phyloP scores from a whole-genome alignment of 2,888 invertebrate species.

The Acrobasis suavella region DNA sequence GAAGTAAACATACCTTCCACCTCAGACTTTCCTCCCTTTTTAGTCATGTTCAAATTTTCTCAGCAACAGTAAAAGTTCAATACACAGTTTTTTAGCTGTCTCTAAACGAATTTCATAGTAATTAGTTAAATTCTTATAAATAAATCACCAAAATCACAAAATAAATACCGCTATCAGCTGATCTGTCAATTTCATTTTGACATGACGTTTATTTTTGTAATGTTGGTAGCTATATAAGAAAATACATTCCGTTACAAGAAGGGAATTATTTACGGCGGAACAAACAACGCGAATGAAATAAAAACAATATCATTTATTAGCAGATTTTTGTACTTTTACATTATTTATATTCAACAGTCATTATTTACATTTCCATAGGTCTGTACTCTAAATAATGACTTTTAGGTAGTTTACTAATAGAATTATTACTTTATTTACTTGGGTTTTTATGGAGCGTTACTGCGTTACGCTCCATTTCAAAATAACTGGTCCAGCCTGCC shows the following conservation, averaged over 20 bases:
- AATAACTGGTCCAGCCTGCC: not conserved
- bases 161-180: not conserved
- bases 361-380: too few relatives aligned
- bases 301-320: not conserved
- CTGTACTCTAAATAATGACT: too few relatives aligned
- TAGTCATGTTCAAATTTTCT: constrained; percentile 20
- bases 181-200: not conserved
- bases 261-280: not conserved
- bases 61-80: not conserved
- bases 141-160: not conserved
- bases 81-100: not conserved
- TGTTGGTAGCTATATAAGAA: not conserved
- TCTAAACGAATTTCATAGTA: not conserved
- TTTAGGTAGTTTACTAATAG: too few relatives aligned
- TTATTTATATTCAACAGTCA: too few relatives aligned
- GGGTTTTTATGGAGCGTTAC: too few relatives aligned
- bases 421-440: too few relatives aligned
- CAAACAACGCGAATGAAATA: not conserved
- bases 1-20: constrained; percentile 28
- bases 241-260: not conserved
- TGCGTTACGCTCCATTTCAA: not conserved
- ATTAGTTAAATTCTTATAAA: not conserved
- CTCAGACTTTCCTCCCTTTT: constrained; percentile 26
- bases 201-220: not conserved
- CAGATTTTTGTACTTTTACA: too few relatives aligned